Evolutionary conservation across 2,888 invertebrate genomes (phyloP), one percentile per base, ranked within the genome.

Genomic region (Lasioglossum morio): DNA sequence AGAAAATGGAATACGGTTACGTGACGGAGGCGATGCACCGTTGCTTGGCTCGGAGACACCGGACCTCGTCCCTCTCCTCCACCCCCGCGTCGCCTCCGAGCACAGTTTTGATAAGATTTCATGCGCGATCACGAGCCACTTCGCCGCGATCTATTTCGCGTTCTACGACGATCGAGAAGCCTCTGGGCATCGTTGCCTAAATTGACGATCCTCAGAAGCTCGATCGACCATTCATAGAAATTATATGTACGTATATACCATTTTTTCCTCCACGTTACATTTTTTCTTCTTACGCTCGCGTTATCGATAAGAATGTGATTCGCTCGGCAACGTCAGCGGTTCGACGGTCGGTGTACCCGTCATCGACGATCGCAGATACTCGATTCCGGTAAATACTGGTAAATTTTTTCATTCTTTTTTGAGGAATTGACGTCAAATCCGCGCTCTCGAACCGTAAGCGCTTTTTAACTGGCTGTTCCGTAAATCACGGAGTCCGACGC

Each of bases 371-470:
- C 72, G 48, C 34, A 74, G 78, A 87, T 87, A 87, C 81, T 79
- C 84, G 80, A 84, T 84, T 79, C 82, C 69, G 72, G 77, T 75
- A 72, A 85, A 83, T 80, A 82, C 82, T 75, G 77, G 77, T 75
- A 77, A 76, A 72, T 72, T 84, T 82, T 70, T 70, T 70, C 37
- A 40, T 86, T 85, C 86, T 83, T 72, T 77, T 60, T 83, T 73
- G n/a, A 60, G 48, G 34, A 77, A 86, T 86, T 89, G 89, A 89
- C 89, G 89, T 89, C 89, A 87, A 76, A 76, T 30, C 43, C n/a
- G 34, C 57, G 63, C 75, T 73, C 63, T 69, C 34, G 43, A 72
- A 16, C 27, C 69, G 79, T 74, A 78, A 73, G 72, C 75, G 34
- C 4, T 77, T 87, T 80, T 87, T 79, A 70, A 16, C 48, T 77